Base-by-base conservation (phyloP, 2,797 vertebrate genomes). In the Octomys mimax region DNA sequence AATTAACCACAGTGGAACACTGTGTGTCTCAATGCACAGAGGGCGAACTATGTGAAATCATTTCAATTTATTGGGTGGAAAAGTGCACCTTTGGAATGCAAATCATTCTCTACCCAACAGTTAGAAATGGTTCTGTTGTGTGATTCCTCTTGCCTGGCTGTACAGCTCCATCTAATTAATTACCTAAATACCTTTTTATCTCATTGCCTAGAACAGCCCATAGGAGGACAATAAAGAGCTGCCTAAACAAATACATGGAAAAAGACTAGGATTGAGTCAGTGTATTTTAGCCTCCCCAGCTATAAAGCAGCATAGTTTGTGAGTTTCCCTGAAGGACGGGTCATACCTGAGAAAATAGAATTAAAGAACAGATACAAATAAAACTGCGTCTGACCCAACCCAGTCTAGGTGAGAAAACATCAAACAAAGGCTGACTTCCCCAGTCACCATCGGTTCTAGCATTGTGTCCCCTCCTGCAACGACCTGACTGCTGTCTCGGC, bases 151-250 rank as follows among this genome's bases (percentile, higher is more conserved):
- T 10, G 49, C 91, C 54, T 79, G 86, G 82, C 66, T 94, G 93
- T 84, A 96, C 89, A 95, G 85, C 68, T 95, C 39, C 81, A 95
- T 97, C 97, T 96, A 97, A 97, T 97, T 91, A 98, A 98, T 92
- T 90, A 92, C 94, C 95, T 97, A 97, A 80, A 96, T 97, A 98
- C 26, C 22, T 97, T 96, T 95, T 95, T 95, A 98, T 87, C 54
- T 93, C 90, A 89, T 87, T 98, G 93, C 92, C 91, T 94, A 81
- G 61, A 98, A 94, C 5, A 97, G 90, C 88, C 96, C 92, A 97
- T 96, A 31, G 0, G 95, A n/a, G 97, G 75, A 97, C 91, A 80
- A 96, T 92, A 96, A 98, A 97, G 92, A 97, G 10, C 82, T 73
- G 22, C 80, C 96, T 95, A 97, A 95, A 96, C 91, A 94, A 97